phyloP scores from a whole-genome alignment of 2,797 vertebrate species.

The Silurus lanzhouensis region DNA sequence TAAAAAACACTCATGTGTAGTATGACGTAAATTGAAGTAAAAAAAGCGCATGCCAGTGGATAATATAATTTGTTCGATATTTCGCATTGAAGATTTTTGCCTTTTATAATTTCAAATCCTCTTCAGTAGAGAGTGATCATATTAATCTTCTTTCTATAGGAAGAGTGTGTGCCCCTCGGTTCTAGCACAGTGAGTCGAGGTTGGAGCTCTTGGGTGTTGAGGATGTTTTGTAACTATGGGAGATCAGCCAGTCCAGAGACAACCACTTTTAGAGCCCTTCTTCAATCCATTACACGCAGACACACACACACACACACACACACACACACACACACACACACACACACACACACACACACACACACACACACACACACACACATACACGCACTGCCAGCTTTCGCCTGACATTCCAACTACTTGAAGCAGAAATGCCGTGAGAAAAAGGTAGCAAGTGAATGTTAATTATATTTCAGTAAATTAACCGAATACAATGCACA shows the following conservation, averaged over 20 bases:
- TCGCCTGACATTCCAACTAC: conserved; percentile 24
- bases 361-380: conserved; percentile 12
- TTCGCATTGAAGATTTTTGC: conserved; percentile 14
- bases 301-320: conserved; percentile 16
- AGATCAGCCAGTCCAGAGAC: conserved; percentile 42
- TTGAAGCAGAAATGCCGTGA: conserved; percentile 21
- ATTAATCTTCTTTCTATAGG: conserved; percentile 19
- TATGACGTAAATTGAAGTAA: conserved; percentile 25
- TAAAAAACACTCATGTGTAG: conserved; percentile 28
- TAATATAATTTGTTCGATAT: not conserved
- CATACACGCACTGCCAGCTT: conserved; percentile 31
- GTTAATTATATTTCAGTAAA: not conserved
- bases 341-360: conserved; percentile 32
- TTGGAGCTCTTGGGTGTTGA: conserved; percentile 46
- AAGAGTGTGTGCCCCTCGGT: conserved; percentile 28
- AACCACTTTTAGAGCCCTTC: conserved; percentile 38
- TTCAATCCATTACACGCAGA: conserved; percentile 33
- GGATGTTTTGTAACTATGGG: conserved; percentile 50
- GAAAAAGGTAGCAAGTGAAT: conserved; percentile 14
- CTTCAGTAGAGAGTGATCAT: conserved; percentile 40
- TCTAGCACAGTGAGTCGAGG: not conserved
- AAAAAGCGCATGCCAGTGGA: not conserved
- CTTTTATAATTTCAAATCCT: conserved; percentile 2
- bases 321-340: conserved; percentile 28
- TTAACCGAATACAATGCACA: not conserved